A percentile compares a stretch with the other conserved stretches of the same genome.
phyloP scores from a whole-genome alignment of 2,113 vertebrate genomes.

The Sylvietta virens region DNA sequence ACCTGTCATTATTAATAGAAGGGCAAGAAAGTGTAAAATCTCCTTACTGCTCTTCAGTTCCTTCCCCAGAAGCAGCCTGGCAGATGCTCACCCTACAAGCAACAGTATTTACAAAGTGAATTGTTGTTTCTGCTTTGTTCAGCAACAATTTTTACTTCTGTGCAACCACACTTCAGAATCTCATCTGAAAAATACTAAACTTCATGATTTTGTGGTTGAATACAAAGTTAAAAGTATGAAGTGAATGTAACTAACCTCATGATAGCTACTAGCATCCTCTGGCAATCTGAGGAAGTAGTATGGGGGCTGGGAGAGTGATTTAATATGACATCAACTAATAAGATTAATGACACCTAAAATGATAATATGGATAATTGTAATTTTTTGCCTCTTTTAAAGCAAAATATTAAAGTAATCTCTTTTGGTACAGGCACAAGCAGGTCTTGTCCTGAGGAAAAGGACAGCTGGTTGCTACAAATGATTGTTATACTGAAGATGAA shows the following conservation, averaged over 20 bases:
- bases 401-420: background rate
- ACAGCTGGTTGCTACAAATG: background rate
- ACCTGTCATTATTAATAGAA: background rate
- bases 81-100: background rate
- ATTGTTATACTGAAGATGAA: background rate
- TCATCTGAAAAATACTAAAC: background rate
- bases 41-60: background rate
- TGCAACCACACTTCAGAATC: background rate
- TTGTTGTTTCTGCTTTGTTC: background rate
- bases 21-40: background rate
- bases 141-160: background rate
- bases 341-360: background rate
- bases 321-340: background rate
- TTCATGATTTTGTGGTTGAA: background rate
- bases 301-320: background rate
- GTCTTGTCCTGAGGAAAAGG: background rate
- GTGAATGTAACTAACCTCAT: background rate
- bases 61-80: background rate
- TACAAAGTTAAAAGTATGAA: background rate
- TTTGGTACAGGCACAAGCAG: background rate
- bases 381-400: background rate
- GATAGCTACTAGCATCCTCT: background rate
- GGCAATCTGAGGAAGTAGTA: background rate
- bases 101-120: background rate
- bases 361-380: background rate